Conservation (phyloP, 2,797 vertebrate genomes). For the Scomberomorus guttatus region DNA sequence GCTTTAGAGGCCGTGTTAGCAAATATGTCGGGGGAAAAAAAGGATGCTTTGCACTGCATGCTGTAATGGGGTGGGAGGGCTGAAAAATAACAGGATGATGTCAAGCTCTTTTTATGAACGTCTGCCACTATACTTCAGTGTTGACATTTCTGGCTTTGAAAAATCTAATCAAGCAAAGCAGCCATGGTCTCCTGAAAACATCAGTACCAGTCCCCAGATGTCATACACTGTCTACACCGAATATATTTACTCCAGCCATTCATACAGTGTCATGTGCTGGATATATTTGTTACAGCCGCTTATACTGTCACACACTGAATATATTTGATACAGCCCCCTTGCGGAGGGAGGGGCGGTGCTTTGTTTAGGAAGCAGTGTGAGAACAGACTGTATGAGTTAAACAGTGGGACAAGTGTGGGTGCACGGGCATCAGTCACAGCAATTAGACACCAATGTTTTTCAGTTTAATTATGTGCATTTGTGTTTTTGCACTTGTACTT, state of each 20-base stretch:
- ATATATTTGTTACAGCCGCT: background rate
- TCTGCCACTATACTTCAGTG: conserved; percentile 4
- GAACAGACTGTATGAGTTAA: conserved; percentile 9
- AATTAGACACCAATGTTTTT: background rate
- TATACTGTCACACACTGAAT: background rate
- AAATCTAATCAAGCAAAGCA: background rate
- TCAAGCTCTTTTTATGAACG: background rate
- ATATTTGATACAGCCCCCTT: background rate
- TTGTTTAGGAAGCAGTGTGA: background rate
- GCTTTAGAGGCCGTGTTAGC: background rate
- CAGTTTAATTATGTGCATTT: background rate
- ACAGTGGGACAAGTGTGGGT: background rate
- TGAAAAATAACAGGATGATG: background rate
- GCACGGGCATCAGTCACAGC: background rate
- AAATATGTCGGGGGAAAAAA: background rate
- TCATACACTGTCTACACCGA: background rate
- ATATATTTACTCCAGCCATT: background rate
- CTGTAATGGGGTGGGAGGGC: background rate
- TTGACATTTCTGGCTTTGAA: background rate
- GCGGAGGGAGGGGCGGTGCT: background rate
- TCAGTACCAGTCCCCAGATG: background rate
- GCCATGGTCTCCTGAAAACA: background rate
- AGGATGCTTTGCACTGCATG: background rate
- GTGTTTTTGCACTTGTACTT: background rate
- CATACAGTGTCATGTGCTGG: background rate